Conservation (phyloP, 2,113 vertebrate species). For the Scopus umbretta region DNA sequence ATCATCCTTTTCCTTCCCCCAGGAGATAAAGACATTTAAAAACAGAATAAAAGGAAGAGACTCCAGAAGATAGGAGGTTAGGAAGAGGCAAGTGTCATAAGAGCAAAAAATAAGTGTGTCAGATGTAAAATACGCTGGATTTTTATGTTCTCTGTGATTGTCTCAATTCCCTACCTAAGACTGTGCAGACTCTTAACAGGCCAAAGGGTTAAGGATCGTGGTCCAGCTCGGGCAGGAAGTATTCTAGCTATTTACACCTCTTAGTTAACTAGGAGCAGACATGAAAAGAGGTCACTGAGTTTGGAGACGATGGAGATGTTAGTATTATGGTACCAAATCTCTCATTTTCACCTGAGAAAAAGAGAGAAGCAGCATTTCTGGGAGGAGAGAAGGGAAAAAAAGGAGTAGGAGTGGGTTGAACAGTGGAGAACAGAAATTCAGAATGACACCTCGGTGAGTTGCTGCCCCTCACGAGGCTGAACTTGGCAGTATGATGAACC, state of each 20-base stretch:
- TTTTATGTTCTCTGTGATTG: not conserved
- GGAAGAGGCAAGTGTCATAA: not conserved
- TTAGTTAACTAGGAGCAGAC: not conserved
- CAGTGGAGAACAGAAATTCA: not conserved
- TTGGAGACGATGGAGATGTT: not conserved
- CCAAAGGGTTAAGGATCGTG: not conserved
- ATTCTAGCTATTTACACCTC: not conserved
- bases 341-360: not conserved
- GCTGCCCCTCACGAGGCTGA: rapidly evolving
- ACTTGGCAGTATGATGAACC: not conserved
- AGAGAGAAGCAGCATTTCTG: not conserved
- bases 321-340: not conserved
- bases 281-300: not conserved
- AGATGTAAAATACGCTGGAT: not conserved
- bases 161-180: not conserved
- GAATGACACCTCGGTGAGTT: not conserved
- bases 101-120: not conserved
- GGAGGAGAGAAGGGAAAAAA: not conserved
- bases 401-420: not conserved
- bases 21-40: not conserved
- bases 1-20: not conserved
- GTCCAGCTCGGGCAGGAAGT: not conserved
- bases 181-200: not conserved
- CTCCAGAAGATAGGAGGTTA: not conserved
- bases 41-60: not conserved